phyloP scores from a whole-genome alignment of 2,888 invertebrate genomes.

The Hirtodrosophila histrioides region DNA sequence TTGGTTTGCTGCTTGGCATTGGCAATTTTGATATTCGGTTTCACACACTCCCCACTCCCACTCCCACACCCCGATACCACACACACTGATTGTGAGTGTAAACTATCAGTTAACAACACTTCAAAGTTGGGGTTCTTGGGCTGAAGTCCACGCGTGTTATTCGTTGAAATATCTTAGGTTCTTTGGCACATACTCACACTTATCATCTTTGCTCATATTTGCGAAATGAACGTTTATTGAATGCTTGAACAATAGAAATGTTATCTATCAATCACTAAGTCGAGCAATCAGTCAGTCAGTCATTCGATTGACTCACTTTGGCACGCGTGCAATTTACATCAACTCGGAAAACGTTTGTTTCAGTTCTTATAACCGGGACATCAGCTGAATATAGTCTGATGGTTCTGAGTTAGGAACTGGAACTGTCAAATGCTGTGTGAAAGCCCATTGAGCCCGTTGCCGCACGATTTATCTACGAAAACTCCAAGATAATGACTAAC shows the following conservation, averaged over 20 bases:
- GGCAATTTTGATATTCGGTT: constrained; percentile 22
- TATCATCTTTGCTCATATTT: constrained; percentile 83
- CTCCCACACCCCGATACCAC: background rate
- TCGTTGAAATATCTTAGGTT: constrained; percentile 8
- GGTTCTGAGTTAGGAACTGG: constrained; percentile 35
- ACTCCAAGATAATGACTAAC: constrained; percentile 76
- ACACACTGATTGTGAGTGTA: background rate
- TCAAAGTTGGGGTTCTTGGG: constrained; percentile 4
- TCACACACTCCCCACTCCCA: background rate
- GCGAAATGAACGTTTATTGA: constrained; percentile 32
- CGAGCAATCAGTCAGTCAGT: constrained; percentile 20
- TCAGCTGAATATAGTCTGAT: constrained; percentile 41
- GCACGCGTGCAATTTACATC: too few species aligned
- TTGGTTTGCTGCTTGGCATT: constrained; percentile 19
- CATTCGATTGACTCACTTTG: constrained; percentile 8
- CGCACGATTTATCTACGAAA: constrained; percentile 75
- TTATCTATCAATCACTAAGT: constrained; percentile 27
- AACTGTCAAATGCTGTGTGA: constrained; percentile 39
- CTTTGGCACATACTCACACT: constrained; percentile 74
- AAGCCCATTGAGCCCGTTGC: constrained; percentile 31
- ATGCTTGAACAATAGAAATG: constrained; percentile 2
- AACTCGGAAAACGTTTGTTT: background rate
- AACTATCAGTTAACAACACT: background rate
- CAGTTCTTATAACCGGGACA: constrained; percentile 33
- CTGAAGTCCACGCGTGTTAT: constrained; percentile 44